phyloP scores from a whole-genome alignment of 2,888 invertebrate genomes.

The Lordiphosa fenestrarum region DNA sequence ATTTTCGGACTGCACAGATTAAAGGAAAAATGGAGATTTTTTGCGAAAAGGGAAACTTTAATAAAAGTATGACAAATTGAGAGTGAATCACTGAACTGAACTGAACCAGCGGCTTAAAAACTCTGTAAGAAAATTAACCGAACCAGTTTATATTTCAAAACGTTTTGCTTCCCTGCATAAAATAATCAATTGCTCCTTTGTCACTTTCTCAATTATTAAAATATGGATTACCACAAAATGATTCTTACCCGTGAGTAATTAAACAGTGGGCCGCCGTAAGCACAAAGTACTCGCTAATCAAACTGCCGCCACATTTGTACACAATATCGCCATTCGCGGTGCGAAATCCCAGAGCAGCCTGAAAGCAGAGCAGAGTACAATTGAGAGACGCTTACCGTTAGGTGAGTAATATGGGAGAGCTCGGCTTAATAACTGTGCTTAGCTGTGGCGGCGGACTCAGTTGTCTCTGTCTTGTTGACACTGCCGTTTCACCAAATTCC shows the following conservation, averaged over 20 bases:
- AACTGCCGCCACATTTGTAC: constrained; percentile 72
- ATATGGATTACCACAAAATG: not conserved
- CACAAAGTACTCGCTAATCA: constrained; percentile 50
- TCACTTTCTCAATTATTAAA: too few species aligned
- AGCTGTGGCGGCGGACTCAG: constrained; percentile 8
- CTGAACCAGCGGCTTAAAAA: too few species aligned
- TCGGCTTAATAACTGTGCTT: constrained; percentile 17
- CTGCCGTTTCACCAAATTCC: constrained; percentile 30
- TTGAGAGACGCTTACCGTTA: not conserved
- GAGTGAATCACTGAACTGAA: too few species aligned
- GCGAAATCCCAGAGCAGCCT: constrained; percentile 52
- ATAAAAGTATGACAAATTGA: too few species aligned
- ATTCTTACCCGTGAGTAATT: constrained; percentile 53
- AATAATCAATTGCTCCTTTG: too few species aligned
- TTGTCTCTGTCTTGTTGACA: constrained; percentile 12
- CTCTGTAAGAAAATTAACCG: too few species aligned
- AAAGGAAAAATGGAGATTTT: too few species aligned
- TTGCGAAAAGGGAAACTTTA: too few species aligned
- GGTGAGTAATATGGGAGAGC: not conserved
- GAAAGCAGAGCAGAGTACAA: constrained; percentile 8
- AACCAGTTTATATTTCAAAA: too few species aligned
- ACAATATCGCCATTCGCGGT: constrained; percentile 46
- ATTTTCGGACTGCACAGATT: too few species aligned
- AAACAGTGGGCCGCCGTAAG: constrained; percentile 77
- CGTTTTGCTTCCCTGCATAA: too few species aligned